Evolutionary conservation across 2,113 vertebrate species (phyloP), one percentile per base, ranked within the genome.

Genomic region (Plotosus lineatus): DNA sequence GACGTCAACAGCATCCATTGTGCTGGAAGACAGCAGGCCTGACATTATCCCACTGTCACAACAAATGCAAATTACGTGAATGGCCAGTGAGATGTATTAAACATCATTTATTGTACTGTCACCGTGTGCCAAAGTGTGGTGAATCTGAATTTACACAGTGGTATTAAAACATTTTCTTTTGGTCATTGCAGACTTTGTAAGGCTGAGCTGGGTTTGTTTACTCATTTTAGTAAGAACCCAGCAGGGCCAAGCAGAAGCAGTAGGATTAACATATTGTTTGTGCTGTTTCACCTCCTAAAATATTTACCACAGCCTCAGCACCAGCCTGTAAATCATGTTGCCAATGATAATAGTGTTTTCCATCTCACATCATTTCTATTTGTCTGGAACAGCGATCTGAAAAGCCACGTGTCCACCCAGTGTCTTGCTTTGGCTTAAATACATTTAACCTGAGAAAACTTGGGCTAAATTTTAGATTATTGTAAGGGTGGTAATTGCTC

Each of bases 1-100:
- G 77, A 63, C 81, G 84, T 89, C 68, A 80, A 69, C 78, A 77
- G 72, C 78, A 82, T 85, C 86, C 79, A 81, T 88, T 80, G 82
- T 11, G 40, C n/a, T 28, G 10, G 10, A 17, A 26, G 78, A 76
- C 56, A n/a, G 31, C 36, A 69, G 17, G 17, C 55, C 72, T 50
- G 78, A 77, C 50, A 77, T 75, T 55, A 10, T 75, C 28, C 68
- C 14, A 44, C 56, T 44, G 19, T 75, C 68, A 68, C 14, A 53
- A 36, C 73, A 21, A 56, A 80, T 83, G 85, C 75, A 74, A 85
- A 85, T 83, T 74, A 82, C 56, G 23, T 3, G 31, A 44, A 28
- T 56, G 28, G 28, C 40, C 82, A 76, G 74, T 85, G 50, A 73
- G 69, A 46, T 14, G 28, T 4, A 48, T 65, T 33, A 77, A 77